Base-by-base conservation (phyloP, 2,113 vertebrate species). In the Hystrix cristata region DNA sequence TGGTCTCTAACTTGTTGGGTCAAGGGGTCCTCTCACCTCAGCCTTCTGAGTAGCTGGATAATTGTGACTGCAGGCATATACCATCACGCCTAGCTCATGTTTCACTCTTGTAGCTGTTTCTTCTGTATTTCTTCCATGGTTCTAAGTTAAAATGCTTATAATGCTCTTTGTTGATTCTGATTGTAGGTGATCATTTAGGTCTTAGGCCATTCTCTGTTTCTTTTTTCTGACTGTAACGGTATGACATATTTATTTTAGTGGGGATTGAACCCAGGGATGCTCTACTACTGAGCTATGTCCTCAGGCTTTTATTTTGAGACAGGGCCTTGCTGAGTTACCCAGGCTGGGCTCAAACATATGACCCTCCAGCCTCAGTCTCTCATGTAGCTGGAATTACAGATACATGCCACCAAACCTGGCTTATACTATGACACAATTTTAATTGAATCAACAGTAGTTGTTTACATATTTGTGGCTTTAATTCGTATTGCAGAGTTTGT, bases 141-240 rank as follows among this genome's bases (percentile, higher is more conserved):
- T 94, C 62, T 93, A 60, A 90, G 59, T 67, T 76, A n/a, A 92
- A 80, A 72, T 81, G 19, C 10, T 72, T 95, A 34, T 51, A 67
- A 79, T 78, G 10, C 4, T 83, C 23, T 29, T 38, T 23, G 62
- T 59, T 95, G 43, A 71, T 62, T 71, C 83, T 62, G 87, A 48
- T 84, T 57, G 29, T 88, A 79, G 46, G 55, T 84, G 72, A 62
- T 46, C 71, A 91, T 89, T 91, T 95, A 23, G 18, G 9, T 78
- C 43, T 46, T 79, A 84, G 1, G 27, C 15, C 34, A 31, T 46
- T 27, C 48, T 25, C 48, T 25, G 57, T 48, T 81, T 92, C 18
- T n/a, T 46, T 69, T 76, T 92, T 93, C 46, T 38, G 43, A 90
- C 21, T 83, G 25, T n/a, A 95, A 87, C 43, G 48, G 59, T 53